A percentile compares a stretch with the other conserved stretches of the same genome.
These are phyloP conservation scores for Pollenia amentaria DNA, from an alignment of 2,888 invertebrate genomes.

Conservation along the genomic window DNA sequence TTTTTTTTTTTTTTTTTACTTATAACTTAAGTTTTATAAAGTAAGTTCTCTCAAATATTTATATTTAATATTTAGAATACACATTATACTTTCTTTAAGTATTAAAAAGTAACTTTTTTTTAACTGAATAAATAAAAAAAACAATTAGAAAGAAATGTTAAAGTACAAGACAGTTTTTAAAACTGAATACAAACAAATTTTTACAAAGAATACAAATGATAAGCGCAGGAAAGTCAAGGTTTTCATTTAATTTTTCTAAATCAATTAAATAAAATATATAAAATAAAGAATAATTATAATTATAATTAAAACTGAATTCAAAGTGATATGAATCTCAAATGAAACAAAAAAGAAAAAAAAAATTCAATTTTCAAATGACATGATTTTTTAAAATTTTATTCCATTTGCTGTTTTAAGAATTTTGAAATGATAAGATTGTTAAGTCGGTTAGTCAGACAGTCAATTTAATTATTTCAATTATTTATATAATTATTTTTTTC, in stretches of 20 bases:
- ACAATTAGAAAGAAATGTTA: slow-evolving; percentile 33
- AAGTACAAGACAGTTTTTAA: slow-evolving; percentile 57
- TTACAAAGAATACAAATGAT: slow-evolving; percentile 32
- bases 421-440: slow-evolving; percentile 9
- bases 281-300: background rate
- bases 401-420: background rate
- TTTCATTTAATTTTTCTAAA: slow-evolving; percentile 48
- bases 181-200: slow-evolving; percentile 25
- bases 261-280: slow-evolving; percentile 19
- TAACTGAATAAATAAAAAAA: slow-evolving; percentile 4
- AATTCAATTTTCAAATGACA: slow-evolving; percentile 23
- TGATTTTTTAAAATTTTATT: slow-evolving; percentile 21
- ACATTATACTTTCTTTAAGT: background rate
- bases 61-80: background rate
- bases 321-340: slow-evolving; percentile 49
- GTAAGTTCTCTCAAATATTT: slow-evolving; percentile 46
- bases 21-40: background rate
- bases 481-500: slow-evolving; percentile 2
- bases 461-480: slow-evolving; percentile 17
- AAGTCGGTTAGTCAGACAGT: slow-evolving; percentile 4
- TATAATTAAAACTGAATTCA: slow-evolving; percentile 4
- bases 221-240: slow-evolving; percentile 62
- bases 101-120: slow-evolving; percentile 16
- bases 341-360: background rate
- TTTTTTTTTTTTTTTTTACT: background rate